Evolutionary conservation across 2,888 invertebrate species (phyloP).

Genomic region (Danaus chrysippus): DNA sequence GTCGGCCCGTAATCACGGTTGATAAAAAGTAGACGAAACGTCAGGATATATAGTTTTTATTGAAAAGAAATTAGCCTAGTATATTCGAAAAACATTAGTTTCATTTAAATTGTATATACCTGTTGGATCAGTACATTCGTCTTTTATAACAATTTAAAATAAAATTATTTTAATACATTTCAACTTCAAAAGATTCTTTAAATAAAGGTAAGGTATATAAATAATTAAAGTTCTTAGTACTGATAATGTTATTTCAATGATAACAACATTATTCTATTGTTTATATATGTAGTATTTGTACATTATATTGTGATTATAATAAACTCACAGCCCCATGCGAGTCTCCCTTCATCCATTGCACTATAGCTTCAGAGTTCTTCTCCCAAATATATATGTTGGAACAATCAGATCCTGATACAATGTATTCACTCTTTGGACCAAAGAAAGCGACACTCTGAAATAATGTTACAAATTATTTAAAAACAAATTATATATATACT

Average conservation of each 20-base stretch:
- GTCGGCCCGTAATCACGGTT: no score
- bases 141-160: no score
- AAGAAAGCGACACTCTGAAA: conserved; percentile 92
- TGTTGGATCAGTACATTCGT: background rate
- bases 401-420: conserved; percentile 97
- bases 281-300: no score
- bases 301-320: background rate
- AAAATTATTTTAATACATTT: no score
- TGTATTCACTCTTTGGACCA: conserved; percentile 93
- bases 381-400: conserved; percentile 95
- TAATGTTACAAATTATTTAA: background rate
- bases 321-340: conserved; percentile 88
- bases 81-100: background rate
- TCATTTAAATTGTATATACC: background rate
- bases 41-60: no score
- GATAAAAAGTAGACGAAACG: no score
- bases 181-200: no score
- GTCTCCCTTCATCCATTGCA: conserved; percentile 93
- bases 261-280: no score
- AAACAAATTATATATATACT: background rate
- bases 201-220: no score
- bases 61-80: no score
- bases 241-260: no score
- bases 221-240: no score
- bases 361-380: conserved; percentile 89